A percentile compares a stretch with the other conserved stretches of the same genome.
phyloP scores from a whole-genome alignment of 2,797 vertebrate genomes.

The Choloepus didactylus region DNA sequence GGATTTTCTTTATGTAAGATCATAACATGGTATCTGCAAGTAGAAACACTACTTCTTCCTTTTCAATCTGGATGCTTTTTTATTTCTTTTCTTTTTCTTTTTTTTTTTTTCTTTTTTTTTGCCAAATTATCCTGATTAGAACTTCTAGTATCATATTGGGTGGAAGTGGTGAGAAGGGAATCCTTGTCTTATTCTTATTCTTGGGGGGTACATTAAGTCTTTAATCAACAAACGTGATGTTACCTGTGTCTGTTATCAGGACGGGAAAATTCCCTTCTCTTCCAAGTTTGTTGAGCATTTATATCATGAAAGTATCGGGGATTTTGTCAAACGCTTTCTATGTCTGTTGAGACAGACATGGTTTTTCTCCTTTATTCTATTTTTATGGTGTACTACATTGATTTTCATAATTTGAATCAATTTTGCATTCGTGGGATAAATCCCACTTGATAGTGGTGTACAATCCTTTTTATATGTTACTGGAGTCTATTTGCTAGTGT shows the following conservation, averaged over 20 bases:
- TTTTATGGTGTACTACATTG: too few species aligned
- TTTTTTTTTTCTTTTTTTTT: neutral
- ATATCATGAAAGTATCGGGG: neutral
- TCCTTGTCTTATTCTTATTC: neutral
- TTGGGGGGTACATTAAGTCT: neutral
- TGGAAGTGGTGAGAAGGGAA: neutral
- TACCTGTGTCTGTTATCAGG: neutral
- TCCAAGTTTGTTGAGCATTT: neutral
- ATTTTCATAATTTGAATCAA: neutral
- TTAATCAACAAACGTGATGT: accelerated
- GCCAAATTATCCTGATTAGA: neutral
- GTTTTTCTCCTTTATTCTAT: neutral
- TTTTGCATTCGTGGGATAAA: neutral
- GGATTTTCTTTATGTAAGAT: neutral
- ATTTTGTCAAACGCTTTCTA: neutral
- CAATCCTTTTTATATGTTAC: neutral
- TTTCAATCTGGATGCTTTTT: neutral
- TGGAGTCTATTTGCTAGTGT: neutral
- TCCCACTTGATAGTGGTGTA: neutral
- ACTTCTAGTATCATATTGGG: neutral
- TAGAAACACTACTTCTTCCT: neutral
- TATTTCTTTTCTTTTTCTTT: neutral
- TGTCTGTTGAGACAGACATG: neutral
- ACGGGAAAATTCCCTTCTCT: neutral
- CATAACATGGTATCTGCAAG: neutral